Evolutionary conservation across 2,888 invertebrate species (phyloP).

Genomic region (Shargacucullia verbasci): DNA sequence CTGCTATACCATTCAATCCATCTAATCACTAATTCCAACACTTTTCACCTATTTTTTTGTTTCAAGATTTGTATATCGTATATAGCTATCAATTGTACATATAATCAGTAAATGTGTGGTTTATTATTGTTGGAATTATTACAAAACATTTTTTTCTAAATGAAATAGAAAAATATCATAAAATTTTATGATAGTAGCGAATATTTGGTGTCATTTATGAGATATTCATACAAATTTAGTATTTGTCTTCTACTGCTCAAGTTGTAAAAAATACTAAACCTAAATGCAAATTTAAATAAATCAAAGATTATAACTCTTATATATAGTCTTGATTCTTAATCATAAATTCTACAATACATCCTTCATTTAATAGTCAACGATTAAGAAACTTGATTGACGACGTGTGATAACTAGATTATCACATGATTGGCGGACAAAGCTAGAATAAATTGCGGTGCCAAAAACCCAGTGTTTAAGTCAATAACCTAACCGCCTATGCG

Average conservation of each 20-base stretch:
- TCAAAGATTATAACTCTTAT: too few relatives aligned
- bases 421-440: conserved; percentile 41
- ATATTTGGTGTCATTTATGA: too few relatives aligned
- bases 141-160: too few relatives aligned
- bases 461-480: conserved; percentile 65
- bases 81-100: conserved; percentile 26
- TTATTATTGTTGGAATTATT: too few relatives aligned
- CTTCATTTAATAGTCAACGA: not conserved
- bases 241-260: too few relatives aligned
- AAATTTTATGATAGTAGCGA: too few relatives aligned
- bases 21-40: conserved; percentile 74
- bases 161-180: too few relatives aligned
- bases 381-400: conserved; percentile 46
- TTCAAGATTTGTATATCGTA: conserved; percentile 31
- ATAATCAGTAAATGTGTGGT: conserved; percentile 5
- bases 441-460: conserved; percentile 49
- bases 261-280: not conserved
- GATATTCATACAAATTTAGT: too few relatives aligned
- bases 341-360: too few relatives aligned
- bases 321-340: too few relatives aligned
- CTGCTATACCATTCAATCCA: conserved; percentile 75
- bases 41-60: conserved; percentile 77
- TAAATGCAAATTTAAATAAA: not conserved
- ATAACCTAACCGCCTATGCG: conserved; percentile 65
- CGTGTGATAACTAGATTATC: conserved; percentile 50